Conservation (phyloP, 2,888 invertebrate genomes). For the Sussaba pulchella region DNA sequence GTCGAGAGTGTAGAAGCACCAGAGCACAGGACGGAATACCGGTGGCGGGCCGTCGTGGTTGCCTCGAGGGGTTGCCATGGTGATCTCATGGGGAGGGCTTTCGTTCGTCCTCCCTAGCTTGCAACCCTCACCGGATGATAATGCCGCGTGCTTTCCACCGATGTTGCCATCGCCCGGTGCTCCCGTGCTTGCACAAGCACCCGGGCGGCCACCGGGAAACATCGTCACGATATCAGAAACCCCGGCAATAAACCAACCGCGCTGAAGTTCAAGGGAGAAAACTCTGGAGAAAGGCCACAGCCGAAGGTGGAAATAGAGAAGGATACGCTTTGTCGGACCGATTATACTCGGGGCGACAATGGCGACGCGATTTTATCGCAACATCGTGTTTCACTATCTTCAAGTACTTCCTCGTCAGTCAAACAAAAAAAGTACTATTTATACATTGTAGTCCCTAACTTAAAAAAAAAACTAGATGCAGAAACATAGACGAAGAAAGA, state of each 20-base stretch:
- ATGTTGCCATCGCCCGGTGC: slow-evolving; percentile 75
- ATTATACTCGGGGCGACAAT: slow-evolving; percentile 78
- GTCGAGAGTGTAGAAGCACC: slow-evolving; percentile 71
- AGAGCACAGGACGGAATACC: slow-evolving; percentile 80
- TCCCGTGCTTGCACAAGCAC: slow-evolving; percentile 61
- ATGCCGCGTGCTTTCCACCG: slow-evolving; percentile 79
- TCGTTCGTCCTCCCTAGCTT: slow-evolving; percentile 80
- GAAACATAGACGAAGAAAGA: not conserved
- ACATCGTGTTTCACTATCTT: slow-evolving; percentile 29
- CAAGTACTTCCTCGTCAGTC: not conserved
- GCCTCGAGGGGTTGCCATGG: slow-evolving; percentile 82
- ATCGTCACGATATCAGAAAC: slow-evolving; percentile 81
- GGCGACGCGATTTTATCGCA: slow-evolving; percentile 68
- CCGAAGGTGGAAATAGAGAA: slow-evolving; percentile 31
- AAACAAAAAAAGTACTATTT: not conserved
- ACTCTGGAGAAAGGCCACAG: slow-evolving; percentile 43
- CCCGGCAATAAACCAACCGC: slow-evolving; percentile 80
- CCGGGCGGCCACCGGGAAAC: slow-evolving; percentile 57
- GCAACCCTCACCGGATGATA: slow-evolving; percentile 81
- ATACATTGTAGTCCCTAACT: too few relatives aligned
- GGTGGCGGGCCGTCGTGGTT: slow-evolving; percentile 75
- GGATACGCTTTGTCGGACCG: slow-evolving; percentile 60
- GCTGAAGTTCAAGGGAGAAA: slow-evolving; percentile 65
- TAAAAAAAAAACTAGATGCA: too few relatives aligned
- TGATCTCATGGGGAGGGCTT: slow-evolving; percentile 80